Evolutionary conservation across 2,888 invertebrate genomes (phyloP).

Genomic region (Pheosia gnoma): DNA sequence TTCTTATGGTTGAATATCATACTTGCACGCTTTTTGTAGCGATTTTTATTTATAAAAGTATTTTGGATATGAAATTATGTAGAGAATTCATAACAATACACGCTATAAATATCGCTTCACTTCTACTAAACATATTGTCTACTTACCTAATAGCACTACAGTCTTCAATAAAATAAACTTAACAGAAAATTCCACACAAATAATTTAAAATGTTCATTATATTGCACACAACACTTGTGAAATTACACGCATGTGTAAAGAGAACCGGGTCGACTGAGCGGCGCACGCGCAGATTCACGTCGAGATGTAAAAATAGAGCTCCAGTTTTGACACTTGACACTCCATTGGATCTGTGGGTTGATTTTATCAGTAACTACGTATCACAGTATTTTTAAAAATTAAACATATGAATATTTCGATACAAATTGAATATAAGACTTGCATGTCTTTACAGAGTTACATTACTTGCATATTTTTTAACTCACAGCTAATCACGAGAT

Average conservation of each 20-base stretch:
- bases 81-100: background rate
- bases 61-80: background rate
- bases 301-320: constrained; percentile 6
- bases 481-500: too few relatives aligned
- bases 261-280: constrained; percentile 19
- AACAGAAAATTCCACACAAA: background rate
- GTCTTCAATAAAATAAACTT: background rate
- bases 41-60: background rate
- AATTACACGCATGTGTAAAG: constrained; percentile 1
- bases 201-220: background rate
- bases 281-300: constrained; percentile 21
- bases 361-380: too few relatives aligned
- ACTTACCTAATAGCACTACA: background rate
- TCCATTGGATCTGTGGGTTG: background rate
- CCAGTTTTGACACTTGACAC: constrained; percentile 6
- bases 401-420: too few relatives aligned
- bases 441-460: too few relatives aligned
- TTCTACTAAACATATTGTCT: background rate
- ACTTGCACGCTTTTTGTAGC: background rate
- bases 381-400: too few relatives aligned
- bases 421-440: too few relatives aligned
- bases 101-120: background rate
- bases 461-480: too few relatives aligned
- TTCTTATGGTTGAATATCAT: background rate
- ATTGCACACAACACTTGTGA: background rate